A percentile compares a stretch with the other conserved stretches of the same genome.
Conservation (phyloP, 2,797 vertebrate species). For the Xiphophorus birchmanni region DNA sequence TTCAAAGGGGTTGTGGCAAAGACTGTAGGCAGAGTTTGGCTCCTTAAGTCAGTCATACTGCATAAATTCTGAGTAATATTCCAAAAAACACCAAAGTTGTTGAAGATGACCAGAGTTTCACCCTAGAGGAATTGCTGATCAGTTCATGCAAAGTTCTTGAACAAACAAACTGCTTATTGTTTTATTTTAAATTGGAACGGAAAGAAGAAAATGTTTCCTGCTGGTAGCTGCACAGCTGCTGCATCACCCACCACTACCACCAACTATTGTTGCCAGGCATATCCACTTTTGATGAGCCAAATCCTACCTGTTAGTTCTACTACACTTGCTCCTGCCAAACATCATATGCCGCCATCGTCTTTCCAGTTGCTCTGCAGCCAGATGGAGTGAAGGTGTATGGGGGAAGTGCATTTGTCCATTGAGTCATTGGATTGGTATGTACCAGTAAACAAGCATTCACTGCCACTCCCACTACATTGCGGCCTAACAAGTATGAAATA, state of each 20-base stretch:
- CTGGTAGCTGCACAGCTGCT: not conserved
- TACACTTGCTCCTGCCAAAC: not conserved
- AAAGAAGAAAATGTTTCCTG: not conserved
- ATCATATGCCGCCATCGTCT: not conserved
- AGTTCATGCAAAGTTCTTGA: not conserved
- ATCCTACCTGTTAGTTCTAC: not conserved
- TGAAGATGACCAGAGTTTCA: not conserved
- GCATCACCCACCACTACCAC: not conserved
- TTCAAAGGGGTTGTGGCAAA: not conserved
- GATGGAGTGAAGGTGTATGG: not conserved
- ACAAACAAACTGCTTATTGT: not conserved
- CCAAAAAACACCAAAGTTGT: not conserved
- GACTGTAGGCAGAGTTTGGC: not conserved
- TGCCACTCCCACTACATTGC: not conserved
- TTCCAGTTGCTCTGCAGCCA: slow-evolving; percentile 3
- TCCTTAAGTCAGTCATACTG: not conserved
- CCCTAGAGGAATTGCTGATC: not conserved
- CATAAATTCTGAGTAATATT: not conserved
- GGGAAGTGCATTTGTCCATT: not conserved
- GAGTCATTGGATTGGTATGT: not conserved
- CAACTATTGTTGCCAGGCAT: not conserved
- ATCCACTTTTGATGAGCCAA: slow-evolving; percentile 1
- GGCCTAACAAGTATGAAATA: not conserved
- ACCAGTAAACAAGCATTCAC: not conserved
- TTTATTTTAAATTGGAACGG: not conserved